Conservation (phyloP, 2,113 vertebrate genomes). For the Oncorhynchus mykiss region DNA sequence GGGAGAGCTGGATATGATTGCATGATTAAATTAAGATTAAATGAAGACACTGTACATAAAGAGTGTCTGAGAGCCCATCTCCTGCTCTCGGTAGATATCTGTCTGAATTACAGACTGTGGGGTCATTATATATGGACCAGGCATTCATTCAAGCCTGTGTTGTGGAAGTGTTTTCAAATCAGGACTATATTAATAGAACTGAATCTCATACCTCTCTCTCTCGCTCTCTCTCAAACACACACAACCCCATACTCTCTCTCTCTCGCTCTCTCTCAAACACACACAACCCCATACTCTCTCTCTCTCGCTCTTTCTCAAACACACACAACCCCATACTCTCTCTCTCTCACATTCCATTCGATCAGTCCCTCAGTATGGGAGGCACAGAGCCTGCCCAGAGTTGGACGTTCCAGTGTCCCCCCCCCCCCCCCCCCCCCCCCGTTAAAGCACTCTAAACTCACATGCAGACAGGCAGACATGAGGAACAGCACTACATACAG, state of each 20-base stretch:
- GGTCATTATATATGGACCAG: not conserved
- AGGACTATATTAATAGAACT: not conserved
- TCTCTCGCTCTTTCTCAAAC: not conserved
- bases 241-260: not conserved
- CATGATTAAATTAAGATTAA: not conserved
- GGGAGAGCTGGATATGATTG: not conserved
- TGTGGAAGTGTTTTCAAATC: too few species aligned
- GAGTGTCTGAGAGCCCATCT: not conserved
- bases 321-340: not conserved
- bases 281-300: not conserved
- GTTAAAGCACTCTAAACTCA: not conserved
- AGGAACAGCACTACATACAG: not conserved
- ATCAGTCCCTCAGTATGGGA: constrained; percentile 17
- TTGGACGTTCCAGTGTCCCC: constrained; percentile 13
- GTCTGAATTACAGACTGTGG: too few species aligned
- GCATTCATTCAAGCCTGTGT: not conserved
- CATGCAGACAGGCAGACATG: not conserved
- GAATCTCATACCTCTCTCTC: not conserved
- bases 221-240: not conserved
- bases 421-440: not conserved
- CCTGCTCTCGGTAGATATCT: not conserved
- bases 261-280: not conserved
- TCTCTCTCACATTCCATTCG: constrained; percentile 12
- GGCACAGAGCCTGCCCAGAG: constrained; percentile 12
- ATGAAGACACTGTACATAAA: not conserved